Evolutionary conservation across 2,113 vertebrate genomes (phyloP).

Genomic region (Fulmarus glacialis): DNA sequence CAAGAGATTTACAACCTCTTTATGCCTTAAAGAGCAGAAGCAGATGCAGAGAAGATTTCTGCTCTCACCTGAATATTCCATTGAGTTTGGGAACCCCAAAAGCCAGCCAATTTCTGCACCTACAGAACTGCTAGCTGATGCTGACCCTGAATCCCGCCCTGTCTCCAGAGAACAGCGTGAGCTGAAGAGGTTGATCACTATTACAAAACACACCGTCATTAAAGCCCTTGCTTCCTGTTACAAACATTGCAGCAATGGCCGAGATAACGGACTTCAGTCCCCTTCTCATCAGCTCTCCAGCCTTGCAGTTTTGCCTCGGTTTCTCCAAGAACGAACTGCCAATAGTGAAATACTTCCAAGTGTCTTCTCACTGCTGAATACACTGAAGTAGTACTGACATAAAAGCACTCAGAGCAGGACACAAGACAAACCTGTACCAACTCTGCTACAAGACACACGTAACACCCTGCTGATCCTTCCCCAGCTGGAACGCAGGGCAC

Average conservation of each 20-base stretch:
- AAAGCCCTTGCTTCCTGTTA: neutral
- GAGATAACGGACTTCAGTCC: neutral
- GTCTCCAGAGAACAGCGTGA: neutral
- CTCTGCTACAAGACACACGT: neutral
- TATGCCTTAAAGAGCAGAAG: accelerated
- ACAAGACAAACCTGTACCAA: accelerated
- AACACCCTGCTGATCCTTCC: neutral
- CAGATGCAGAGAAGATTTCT: accelerated
- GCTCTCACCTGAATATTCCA: neutral
- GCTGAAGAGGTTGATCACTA: neutral
- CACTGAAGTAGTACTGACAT: neutral
- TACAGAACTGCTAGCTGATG: neutral
- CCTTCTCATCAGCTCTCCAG: neutral
- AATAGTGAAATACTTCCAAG: neutral
- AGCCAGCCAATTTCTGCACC: neutral
- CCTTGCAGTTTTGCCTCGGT: neutral
- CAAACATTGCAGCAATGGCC: accelerated
- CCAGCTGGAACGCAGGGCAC: neutral
- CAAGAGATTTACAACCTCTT: neutral
- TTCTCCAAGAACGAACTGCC: neutral
- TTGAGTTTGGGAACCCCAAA: neutral
- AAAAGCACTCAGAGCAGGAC: neutral
- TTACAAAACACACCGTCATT: neutral
- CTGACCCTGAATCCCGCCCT: neutral
- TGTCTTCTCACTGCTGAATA: neutral